Conservation (phyloP, 2,888 invertebrate genomes). For the Craniophora ligustri region DNA sequence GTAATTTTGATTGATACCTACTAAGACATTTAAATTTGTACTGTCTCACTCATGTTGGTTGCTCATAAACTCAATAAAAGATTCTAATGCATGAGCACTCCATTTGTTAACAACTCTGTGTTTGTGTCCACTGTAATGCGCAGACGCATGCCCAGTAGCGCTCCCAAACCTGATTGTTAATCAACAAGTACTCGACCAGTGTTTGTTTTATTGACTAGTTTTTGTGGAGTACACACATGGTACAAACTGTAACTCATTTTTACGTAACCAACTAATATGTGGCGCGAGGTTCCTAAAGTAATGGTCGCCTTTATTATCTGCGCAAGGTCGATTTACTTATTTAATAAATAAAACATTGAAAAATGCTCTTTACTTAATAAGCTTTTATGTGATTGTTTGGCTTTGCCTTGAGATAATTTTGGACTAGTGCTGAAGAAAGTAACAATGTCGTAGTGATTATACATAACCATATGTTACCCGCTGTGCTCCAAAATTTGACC, state of each 20-base stretch:
- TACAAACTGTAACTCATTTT: slow-evolving; percentile 67
- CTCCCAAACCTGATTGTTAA: slow-evolving; percentile 66
- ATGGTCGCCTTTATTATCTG: slow-evolving; percentile 70
- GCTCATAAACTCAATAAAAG: no score
- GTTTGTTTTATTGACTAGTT: slow-evolving; percentile 75
- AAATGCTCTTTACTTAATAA: slow-evolving; percentile 53
- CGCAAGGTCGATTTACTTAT: slow-evolving; percentile 71
- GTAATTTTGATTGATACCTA: no score
- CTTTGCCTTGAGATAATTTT: slow-evolving; percentile 36
- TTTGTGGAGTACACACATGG: slow-evolving; percentile 65
- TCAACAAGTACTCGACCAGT: slow-evolving; percentile 60
- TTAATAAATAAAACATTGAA: slow-evolving; percentile 54
- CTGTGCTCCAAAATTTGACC: no score
- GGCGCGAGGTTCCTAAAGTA: slow-evolving; percentile 77
- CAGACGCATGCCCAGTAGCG: slow-evolving; percentile 49
- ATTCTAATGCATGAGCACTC: neutral
- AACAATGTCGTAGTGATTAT: no score
- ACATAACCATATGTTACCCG: no score
- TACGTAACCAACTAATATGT: slow-evolving; percentile 76
- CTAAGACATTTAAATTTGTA: no score
- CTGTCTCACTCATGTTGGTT: no score
- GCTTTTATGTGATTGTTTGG: slow-evolving; percentile 37
- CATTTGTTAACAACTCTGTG: slow-evolving; percentile 6
- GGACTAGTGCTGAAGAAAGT: slow-evolving; percentile 21
- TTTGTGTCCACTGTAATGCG: slow-evolving; percentile 1